Percentiles rank a stretch among this genome's conserved stretches.
phyloP scores from a whole-genome alignment of 2,113 vertebrate species.

The Azemiops feae region DNA sequence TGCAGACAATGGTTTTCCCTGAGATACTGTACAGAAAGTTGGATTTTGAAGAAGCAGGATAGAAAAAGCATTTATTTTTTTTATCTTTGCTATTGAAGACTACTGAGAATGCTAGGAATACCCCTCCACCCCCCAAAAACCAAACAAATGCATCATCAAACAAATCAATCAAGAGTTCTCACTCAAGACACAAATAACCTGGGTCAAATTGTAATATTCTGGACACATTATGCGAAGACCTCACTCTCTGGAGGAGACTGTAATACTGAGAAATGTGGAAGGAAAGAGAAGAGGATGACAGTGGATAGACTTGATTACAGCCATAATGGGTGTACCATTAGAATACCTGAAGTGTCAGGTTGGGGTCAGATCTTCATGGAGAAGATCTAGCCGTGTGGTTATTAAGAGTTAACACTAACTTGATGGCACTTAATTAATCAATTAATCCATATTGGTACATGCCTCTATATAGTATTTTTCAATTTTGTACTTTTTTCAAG shows the following conservation, averaged over 20 bases:
- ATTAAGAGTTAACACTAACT: background rate
- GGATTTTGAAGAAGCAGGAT: background rate
- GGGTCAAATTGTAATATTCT: background rate
- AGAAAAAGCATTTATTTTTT: background rate
- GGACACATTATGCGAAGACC: background rate
- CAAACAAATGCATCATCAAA: background rate
- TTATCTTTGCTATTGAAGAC: background rate
- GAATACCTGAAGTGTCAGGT: background rate
- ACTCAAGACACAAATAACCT: background rate
- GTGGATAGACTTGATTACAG: background rate
- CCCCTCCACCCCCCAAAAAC: background rate
- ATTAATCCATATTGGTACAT: background rate
- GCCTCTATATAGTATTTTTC: background rate
- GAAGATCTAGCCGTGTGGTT: background rate
- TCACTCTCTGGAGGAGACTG: background rate
- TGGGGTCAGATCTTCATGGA: background rate
- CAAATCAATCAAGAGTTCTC: background rate
- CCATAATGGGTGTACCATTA: background rate
- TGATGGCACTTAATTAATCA: background rate
- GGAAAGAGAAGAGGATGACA: background rate
- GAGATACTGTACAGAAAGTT: background rate
- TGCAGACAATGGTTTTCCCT: background rate
- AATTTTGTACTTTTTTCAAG: background rate
- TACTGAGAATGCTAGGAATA: background rate
- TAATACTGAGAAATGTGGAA: background rate